Base-by-base conservation (phyloP, 2,888 invertebrate genomes). In the Drosophila sordidapex region DNA sequence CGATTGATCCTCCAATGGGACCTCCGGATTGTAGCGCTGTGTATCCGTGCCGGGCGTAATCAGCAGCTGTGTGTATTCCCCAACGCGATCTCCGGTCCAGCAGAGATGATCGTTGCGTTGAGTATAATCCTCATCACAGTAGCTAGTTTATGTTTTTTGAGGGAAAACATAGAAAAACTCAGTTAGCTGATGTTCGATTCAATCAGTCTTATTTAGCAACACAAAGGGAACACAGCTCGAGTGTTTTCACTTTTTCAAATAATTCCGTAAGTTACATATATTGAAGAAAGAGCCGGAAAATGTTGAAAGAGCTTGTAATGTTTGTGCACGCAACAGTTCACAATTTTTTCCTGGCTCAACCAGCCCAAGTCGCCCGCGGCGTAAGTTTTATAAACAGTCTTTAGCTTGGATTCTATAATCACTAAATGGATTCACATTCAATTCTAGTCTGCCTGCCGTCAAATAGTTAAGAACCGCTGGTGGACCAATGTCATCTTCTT, bases 1-100 rank as follows among this genome's bases (percentile, higher is more conserved):
- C 15, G 92, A 80, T 56, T 90, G 89, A 36, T 87, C 74, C 56
- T 90, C 92, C 70, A 91, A 82, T 76, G 93, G 93, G 70, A 93
- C 93, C 85, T 93, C 93, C 31, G 93, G 93, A 89, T 93, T 93
- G 74, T 93, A 93, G 62, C 92, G 91, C 79, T 93, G 93, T 21
- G 91, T 91, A 78, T 93, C 93, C 21, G 90, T 83, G 35, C 92
- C 92, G 25, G 90, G 80, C n/a, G 89, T 85, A 81, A 93, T 92
- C 58, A 92, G 88, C 66, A 92, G 82, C 79, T 93, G 93, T 13
- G 91, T 91, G 69, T 93, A 93, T 69, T 93, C 93, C 11, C 93
- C 93, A 38, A 93, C 76, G 21, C 92, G 92, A 74, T 93, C 93
- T 74, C 93, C 93, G 70, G 92, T 93, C 93, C 93, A 93, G 85